phyloP scores from a whole-genome alignment of 2,797 vertebrate genomes.

The Florisuga fusca region DNA sequence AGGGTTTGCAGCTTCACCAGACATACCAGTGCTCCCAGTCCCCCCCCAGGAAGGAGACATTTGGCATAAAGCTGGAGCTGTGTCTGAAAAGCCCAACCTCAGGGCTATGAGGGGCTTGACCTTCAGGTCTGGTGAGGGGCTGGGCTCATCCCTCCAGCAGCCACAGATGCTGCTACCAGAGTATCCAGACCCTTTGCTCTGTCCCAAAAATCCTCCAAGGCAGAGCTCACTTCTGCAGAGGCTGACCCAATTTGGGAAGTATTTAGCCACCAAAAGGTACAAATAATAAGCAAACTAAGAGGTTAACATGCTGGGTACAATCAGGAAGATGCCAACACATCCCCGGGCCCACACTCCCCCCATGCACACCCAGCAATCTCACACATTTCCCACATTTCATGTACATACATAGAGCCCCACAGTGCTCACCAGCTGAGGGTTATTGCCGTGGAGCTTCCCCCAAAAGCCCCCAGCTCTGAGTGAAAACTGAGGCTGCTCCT shows the following conservation, averaged over 20 bases:
- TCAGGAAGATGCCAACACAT: neutral
- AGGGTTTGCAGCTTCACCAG: neutral
- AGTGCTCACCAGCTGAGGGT: neutral
- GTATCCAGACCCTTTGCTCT: neutral
- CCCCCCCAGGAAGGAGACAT: neutral
- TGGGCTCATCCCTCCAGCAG: accelerated
- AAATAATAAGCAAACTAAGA: accelerated
- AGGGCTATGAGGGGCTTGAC: neutral
- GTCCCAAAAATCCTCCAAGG: neutral
- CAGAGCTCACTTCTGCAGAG: neutral
- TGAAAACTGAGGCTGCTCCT: neutral
- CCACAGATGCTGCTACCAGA: neutral
- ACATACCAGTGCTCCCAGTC: neutral
- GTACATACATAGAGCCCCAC: accelerated
- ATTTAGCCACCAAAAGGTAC: neutral
- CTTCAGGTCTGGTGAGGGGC: accelerated
- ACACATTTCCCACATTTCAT: accelerated
- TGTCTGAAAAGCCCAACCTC: neutral
- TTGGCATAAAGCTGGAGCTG: neutral
- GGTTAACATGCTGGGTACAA: neutral
- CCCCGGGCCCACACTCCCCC: accelerated
- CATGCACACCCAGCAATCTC: neutral
- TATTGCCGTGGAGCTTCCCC: neutral
- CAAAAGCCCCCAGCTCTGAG: neutral
- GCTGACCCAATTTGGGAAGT: neutral